Percentiles rank a stretch among this genome's conserved stretches.
Evolutionary conservation across 2,797 vertebrate species (phyloP).

Genomic region (Liparis tanakae): DNA sequence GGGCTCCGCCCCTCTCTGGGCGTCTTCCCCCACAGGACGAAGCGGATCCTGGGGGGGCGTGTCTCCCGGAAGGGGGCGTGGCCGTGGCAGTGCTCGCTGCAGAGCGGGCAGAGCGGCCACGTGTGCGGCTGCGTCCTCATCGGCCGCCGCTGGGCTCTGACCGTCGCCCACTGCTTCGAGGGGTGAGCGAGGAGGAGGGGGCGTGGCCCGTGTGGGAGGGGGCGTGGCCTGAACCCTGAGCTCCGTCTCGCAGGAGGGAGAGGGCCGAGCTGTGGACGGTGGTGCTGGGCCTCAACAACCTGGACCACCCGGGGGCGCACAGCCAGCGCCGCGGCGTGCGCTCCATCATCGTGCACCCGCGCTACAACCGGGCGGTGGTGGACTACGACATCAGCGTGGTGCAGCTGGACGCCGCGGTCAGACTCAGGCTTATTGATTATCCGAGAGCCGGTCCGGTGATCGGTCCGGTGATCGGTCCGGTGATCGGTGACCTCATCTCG

Average conservation of each 20-base stretch:
- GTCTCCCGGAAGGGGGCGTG: constrained; percentile 92
- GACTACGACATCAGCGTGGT: constrained; percentile 97
- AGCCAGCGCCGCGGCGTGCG: constrained; percentile 89
- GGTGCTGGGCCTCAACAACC: constrained; percentile 92
- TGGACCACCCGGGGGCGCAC: constrained; percentile 90
- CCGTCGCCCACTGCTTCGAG: constrained; percentile 95
- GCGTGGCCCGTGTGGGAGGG: no score
- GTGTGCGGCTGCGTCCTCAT: constrained; percentile 96
- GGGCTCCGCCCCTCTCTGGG: constrained; percentile 87
- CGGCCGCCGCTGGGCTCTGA: constrained; percentile 89
- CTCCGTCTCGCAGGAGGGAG: constrained; percentile 84
- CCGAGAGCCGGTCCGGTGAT: no score
- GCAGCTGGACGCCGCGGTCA: constrained; percentile 86
- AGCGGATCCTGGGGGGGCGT: constrained; percentile 93
- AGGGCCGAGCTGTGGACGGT: constrained; percentile 91
- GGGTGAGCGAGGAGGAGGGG: constrained; percentile 83
- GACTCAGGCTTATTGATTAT: background rate
- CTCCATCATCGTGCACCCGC: constrained; percentile 90
- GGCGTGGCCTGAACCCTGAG: background rate
- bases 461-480: no score
- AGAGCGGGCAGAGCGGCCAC: constrained; percentile 92
- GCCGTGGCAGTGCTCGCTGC: constrained; percentile 98
- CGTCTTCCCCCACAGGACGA: constrained; percentile 64
- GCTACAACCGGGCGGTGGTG: constrained; percentile 92
- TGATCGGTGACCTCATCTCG: no score